Base-by-base conservation (phyloP, 2,113 vertebrate genomes). In the Hippoglossus stenolepis region DNA sequence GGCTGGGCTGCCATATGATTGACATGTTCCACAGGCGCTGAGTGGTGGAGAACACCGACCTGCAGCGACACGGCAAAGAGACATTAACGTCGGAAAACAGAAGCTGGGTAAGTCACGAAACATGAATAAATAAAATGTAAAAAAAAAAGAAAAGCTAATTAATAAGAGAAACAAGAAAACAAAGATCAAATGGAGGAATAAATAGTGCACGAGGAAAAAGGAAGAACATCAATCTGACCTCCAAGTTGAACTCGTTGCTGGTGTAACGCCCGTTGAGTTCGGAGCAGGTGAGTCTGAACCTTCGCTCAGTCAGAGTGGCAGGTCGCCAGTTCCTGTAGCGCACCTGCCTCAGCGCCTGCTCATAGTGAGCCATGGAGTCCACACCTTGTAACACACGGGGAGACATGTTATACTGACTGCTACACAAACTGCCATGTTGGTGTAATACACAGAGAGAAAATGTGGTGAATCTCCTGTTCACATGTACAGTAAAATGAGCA, bases 231-330 rank as follows among this genome's bases (percentile, higher is more conserved):
- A 24, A 60, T 66, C 89, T 92, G 40, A 96, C 97, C 95, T 98
- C 96, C 87, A 98, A 15, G 75, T 94, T 97, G 87, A 98, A 98
- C 84, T 97, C 96, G 4, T 99, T 99, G 94, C 97, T 99, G 56
- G 93, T 96, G 80, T 99, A 99, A 10, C 96, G 96, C 12, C 98
- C 98, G 0, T 98, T 99, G 60, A 99, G 95, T 78, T 98, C 97
- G 0, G 98, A 98, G 91, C 98, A 99, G 85, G 97, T 97, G 87
- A 99, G 93, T 79, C 94, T 94, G 91, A 99, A 99, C 59, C 89
- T 95, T 24, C 97, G 94, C 31, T 94, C 93, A 0, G 91, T 94
- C 11, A 95, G 85, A 43, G 90, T 85, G 14, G 92, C 90, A 0
- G 95, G 88, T 31, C 49, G 90, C 96, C 95, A 97, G 90, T 96